Base-by-base conservation (phyloP, 2,113 vertebrate species). In the Diglossa brunneiventris region DNA sequence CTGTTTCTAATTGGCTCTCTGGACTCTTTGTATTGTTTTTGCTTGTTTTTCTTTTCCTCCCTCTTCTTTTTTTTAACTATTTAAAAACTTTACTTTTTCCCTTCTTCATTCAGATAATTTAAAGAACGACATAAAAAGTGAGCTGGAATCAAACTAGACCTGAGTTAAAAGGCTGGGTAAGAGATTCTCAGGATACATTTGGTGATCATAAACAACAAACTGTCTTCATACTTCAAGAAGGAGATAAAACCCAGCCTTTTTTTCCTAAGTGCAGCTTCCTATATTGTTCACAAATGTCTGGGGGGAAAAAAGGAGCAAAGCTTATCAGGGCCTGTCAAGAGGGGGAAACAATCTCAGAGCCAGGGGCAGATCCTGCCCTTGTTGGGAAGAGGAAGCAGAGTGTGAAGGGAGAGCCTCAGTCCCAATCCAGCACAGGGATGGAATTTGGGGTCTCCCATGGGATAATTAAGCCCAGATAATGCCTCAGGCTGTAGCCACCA, bases 41-140 rank as follows among this genome's bases (percentile, higher is more conserved):
- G 19, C 15, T 55, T 70, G 26, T 1, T 2, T 16, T 27, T 16
- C 24, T 22, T 50, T 2, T 1, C 3, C 8, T 10, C 3, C 2
- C 7, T 6, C 4, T 10, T 28, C 42, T 33, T 56, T 37, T 66
- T 35, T 18, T 81, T 56, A 16, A 11, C 11, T 24, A 2, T 20
- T 62, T 28, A 15, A 47, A 85, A 80, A 31, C 9, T 7, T 44
- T 5, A 22, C 6, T 44, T 44, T 53, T n/a, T 0, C 3, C 18
- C 3, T 35, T 77, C 30, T 17, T n/a, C 24, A 7, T 49, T 30
- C 14, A 28, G n/a, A 8, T 20, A 37, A 41, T 68, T 33, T 6
- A 56, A 90, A 63, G 6, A 39, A 44, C 0, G 1, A 15, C 4
- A 13, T 7, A 35, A 64, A 67, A 93, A 75, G 3, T 23, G 52